phyloP scores from a whole-genome alignment of 2,113 vertebrate genomes.

The Tretioscincus oriximinensis region DNA sequence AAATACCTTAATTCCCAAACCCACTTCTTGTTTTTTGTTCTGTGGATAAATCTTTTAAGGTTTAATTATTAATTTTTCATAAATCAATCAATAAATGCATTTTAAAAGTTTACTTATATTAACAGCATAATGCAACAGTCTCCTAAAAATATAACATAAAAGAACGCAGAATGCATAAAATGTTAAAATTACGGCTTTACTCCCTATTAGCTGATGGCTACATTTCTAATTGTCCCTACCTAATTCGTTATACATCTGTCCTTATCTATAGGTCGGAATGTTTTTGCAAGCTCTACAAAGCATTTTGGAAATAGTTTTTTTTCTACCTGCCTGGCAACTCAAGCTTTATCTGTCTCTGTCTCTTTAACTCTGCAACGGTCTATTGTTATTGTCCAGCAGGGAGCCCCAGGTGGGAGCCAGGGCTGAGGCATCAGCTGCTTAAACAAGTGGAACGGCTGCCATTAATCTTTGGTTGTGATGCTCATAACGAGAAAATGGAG shows the following conservation, averaged over 20 bases:
- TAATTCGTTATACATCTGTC: not conserved
- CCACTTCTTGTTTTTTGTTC: too few relatives aligned
- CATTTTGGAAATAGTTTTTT: constrained; percentile 40
- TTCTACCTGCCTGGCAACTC: constrained; percentile 36
- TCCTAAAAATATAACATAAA: too few relatives aligned
- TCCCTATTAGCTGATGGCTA: not conserved
- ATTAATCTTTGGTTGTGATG: constrained; percentile 67
- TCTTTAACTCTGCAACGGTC: constrained; percentile 41
- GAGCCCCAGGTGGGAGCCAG: constrained; percentile 57
- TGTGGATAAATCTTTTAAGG: too few relatives aligned
- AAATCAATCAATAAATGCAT: too few relatives aligned
- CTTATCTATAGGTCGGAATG: accelerated
- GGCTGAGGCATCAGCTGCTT: constrained; percentile 63
- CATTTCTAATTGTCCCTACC: constrained; percentile 15
- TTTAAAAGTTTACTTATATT: too few relatives aligned
- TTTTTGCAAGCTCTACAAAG: constrained; percentile 10
- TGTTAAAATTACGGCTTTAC: not conserved
- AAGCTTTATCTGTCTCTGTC: constrained; percentile 48
- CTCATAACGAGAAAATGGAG: constrained; percentile 64
- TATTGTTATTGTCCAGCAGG: constrained; percentile 58
- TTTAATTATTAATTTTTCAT: too few relatives aligned
- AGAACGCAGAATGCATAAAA: not conserved
- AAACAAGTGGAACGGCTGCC: constrained; percentile 57
- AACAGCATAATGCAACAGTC: too few relatives aligned
- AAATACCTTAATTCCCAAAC: too few relatives aligned